Evolutionary conservation across 1,140 invertebrate species (phyloP), one percentile per base, ranked within the genome.

Genomic region (Carposina sasakii): DNA sequence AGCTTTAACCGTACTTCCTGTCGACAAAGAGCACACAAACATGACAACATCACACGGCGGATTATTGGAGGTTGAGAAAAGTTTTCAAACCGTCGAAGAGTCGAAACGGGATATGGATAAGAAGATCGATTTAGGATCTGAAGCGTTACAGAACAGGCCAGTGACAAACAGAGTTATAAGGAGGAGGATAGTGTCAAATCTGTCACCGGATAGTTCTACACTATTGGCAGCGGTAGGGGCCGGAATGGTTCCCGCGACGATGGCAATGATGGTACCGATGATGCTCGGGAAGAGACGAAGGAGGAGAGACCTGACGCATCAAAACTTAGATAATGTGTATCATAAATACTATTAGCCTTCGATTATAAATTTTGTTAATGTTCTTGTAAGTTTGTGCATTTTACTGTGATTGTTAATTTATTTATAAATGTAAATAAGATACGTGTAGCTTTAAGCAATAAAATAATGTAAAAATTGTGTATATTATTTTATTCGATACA

Each of bases 261-360:
- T 94, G 89, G 92, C 91, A 1, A 91, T 93, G 89, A 87, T 93
- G 53, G 88, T 93, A 22, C 92, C 92, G 1, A 91, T 93, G 87
- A 90, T 92, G 67, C 78, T 93, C 30, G 90, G 88, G 2, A 76
- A 88, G 52, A 86, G 86, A 60, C 87, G 84, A 54, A 70, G 86
- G 47, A 67, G 87, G 60, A 57, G 72, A 34, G 69, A 73, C 30
- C 31, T 72, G 8, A 47, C 22, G 19, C 3, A 20, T 20, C 34
- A 54, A 28, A 30, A 54, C 26, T 28, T 46, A 16, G 43, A 57
- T 48, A 54, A 57, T 43, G 43, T 69, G 31, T 54, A 61, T 24
- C 49, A 51, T 43, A 57, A 50, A 59, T 53, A 59, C 39, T 31
- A 52, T 37, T 57, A 49, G 48, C 15, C 10, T 46, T n/a, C n/a